Base-by-base conservation (phyloP, 2,888 invertebrate species). In the Rotaria magnacalcarata region DNA sequence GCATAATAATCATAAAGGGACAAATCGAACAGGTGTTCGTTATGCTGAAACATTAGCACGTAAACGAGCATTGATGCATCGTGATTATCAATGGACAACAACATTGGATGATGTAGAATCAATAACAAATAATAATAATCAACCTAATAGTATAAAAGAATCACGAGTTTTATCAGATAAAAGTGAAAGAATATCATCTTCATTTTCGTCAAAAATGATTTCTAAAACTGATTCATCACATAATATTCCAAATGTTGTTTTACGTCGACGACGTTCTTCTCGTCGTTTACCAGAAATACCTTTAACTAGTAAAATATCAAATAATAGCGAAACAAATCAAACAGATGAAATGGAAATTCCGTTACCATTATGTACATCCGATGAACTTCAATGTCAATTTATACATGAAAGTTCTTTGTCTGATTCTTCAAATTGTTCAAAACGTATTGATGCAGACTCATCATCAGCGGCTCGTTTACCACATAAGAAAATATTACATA, bases 361-460 rank as follows among this genome's bases (percentile, higher is more conserved):
- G 47, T n/a, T 47, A 24, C 14, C 43, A 80, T 80, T 47, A 47
- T 24, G 16, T n/a, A 10, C 47, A n/a, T n/a, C 47, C 10, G 7
- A 24, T 80, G 47, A 80, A 47, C 11, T 47, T n/a, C 43, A 47
- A 47, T 47, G 47, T 24, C 24, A 47, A 24, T 8, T 14, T n/a
- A 2, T 14, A n/a, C 47, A 47, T 47, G 80, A 80, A 47, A 47
- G 47, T 80, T 47, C 47, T 21, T n/a, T 80, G 11, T 24, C n/a
- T 47, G 47, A 80, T 80, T 24, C 47, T 80, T 80, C 80, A 24
- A 47, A 21, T 43, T 43, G 75, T 43, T 75, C 85, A 16, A 74
- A 67, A 41, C 58, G 58, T 16, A 80, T 86, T 41, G 85, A 86
- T 47, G 80, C 58, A 11, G 41, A 56, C n/a, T 85, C 85, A 58